phyloP scores from a whole-genome alignment of 2,888 invertebrate genomes.

The Autographa pulchrina region DNA sequence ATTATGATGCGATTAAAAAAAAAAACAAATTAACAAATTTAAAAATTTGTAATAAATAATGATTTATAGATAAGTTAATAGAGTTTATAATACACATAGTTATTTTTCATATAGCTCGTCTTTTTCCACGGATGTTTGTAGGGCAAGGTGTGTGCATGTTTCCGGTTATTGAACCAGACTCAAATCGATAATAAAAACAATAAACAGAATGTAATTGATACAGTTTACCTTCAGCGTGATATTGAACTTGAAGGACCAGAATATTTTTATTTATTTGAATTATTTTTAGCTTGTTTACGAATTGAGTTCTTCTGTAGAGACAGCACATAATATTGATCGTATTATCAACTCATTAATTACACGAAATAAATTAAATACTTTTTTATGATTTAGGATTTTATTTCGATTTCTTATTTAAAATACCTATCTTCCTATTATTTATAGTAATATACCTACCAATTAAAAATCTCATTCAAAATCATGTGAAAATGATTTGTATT shows the following conservation, averaged over 20 bases:
- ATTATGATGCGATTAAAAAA: conserved; percentile 34
- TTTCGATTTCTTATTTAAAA: background rate
- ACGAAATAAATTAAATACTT: too few relatives aligned
- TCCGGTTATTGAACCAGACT: conserved; percentile 26
- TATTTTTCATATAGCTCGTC: conserved; percentile 29
- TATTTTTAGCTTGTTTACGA: background rate
- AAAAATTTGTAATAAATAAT: conserved; percentile 41
- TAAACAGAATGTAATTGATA: conserved; percentile 2
- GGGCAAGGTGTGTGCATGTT: conserved; percentile 5
- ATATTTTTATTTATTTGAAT: background rate
- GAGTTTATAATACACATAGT: conserved; percentile 35
- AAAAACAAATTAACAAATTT: conserved; percentile 16
- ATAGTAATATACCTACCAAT: too few relatives aligned
- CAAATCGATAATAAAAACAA: background rate
- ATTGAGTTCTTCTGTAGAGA: background rate
- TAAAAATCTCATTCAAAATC: background rate
- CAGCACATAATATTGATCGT: background rate
- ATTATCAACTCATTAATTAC: too few relatives aligned
- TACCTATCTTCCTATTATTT: background rate
- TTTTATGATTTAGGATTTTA: background rate
- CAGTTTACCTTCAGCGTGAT: conserved; percentile 3
- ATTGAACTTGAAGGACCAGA: conserved; percentile 2
- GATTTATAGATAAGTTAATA: conserved; percentile 28
- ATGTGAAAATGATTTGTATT: background rate
- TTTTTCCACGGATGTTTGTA: conserved; percentile 10